Evolutionary conservation across 2,888 invertebrate genomes (phyloP), one percentile per base, ranked within the genome.

Genomic region (Dryomyza anilis): DNA sequence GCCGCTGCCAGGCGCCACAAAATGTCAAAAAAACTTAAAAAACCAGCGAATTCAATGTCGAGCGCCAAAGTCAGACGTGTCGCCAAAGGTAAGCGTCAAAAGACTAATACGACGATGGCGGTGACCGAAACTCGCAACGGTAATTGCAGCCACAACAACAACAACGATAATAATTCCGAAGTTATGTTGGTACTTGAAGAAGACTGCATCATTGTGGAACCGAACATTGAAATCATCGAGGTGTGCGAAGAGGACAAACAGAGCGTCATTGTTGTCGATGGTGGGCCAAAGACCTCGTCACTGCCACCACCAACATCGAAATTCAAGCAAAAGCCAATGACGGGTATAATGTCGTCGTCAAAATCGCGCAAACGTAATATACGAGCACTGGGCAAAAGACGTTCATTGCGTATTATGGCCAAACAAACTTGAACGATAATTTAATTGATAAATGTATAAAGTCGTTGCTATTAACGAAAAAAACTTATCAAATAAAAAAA

Each of bases 201-300:
- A 21, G 64, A 64, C 43, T 67, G 67, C 25, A 8, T 67, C 14
- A 43, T 67, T 19, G 39, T 67, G 12, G 62, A 64, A 33, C 62
- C 64, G 6, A 14, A 53, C 4, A 58, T 67, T 6, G 67, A 64
- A 46, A 43, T 58, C 12, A 62, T 67, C 23, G 67, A 67, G 25
- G 30, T 67, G 25, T 12, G 52, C 7, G 62, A 66, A n/a, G 23
- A 50, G 7, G 36, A 39, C 14, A 53, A 50, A 14, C 50, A 50
- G 7, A 21, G 10, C 10, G 16, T 43, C 43, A 16, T 43, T 7
- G n/a, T 16, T 43, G 19, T 1, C 1, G 19, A 43, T 3, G 8
- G 10, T 14, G 19, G 19, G 3, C 23, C 50, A 7, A 27, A 2
- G 10, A 50, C 2, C 14, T 1, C 25, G 3, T 25, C n/a, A 50